Evolutionary conservation across 2,113 vertebrate genomes (phyloP).

Genomic region (Melanerpes aurifrons): DNA sequence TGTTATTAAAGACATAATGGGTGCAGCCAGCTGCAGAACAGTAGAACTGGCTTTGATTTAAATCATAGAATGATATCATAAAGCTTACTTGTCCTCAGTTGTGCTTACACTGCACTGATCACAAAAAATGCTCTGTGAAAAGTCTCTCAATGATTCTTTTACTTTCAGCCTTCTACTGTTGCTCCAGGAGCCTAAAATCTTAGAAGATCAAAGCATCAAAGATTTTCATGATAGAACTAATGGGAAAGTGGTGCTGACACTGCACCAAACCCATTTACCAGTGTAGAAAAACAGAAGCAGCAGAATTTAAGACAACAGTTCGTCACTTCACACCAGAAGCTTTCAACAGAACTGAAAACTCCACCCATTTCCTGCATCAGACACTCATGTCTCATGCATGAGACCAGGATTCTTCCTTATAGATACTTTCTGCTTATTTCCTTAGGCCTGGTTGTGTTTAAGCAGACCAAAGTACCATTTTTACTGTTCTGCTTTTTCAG

Average conservation of each 20-base stretch:
- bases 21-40: not conserved
- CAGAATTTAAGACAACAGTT: not conserved
- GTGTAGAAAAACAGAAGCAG: not conserved
- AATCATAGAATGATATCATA: not conserved
- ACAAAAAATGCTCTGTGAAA: not conserved
- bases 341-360: not conserved
- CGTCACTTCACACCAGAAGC: not conserved
- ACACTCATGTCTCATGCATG: not conserved
- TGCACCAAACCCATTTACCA: not conserved
- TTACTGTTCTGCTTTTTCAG: slow-evolving; percentile 10
- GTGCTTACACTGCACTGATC: not conserved
- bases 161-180: not conserved
- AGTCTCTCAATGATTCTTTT: not conserved
- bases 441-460: not conserved
- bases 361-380: not conserved
- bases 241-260: not conserved
- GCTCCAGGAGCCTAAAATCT: not conserved
- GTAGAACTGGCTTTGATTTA: not conserved
- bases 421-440: not conserved
- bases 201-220: not conserved
- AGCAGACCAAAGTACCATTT: not conserved
- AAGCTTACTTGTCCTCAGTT: not conserved
- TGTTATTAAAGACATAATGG: not conserved
- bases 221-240: not conserved
- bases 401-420: not conserved